Conservation (phyloP, 2,888 invertebrate genomes). For the Acronicta leporina region DNA sequence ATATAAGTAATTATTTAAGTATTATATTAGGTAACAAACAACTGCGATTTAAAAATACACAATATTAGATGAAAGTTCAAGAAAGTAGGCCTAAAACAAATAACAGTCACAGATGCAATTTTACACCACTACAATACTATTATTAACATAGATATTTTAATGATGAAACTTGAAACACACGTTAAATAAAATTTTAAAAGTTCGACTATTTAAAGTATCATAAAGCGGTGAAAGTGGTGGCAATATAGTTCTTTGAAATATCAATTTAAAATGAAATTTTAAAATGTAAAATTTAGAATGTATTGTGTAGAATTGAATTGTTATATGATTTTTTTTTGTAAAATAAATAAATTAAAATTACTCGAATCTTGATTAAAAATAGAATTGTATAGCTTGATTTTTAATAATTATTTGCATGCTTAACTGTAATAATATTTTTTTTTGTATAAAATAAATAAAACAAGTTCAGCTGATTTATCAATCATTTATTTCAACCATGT, state of each 20-base stretch:
- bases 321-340: too few relatives aligned
- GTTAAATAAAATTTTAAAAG: constrained; percentile 21
- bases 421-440: neutral
- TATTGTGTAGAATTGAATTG: too few relatives aligned
- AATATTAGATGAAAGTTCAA: constrained; percentile 21
- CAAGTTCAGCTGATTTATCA: constrained; percentile 11
- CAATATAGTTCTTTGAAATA: neutral
- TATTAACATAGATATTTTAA: neutral
- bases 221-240: constrained; percentile 37
- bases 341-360: neutral
- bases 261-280: neutral
- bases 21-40: too few relatives aligned
- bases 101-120: constrained; percentile 12
- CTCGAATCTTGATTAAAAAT: neutral
- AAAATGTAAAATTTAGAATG: neutral
- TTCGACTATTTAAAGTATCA: constrained; percentile 21
- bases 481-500: constrained; percentile 14
- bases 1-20: neutral
- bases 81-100: constrained; percentile 3
- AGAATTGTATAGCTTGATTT: constrained; percentile 34
- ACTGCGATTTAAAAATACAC: neutral
- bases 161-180: constrained; percentile 4
- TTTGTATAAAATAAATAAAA: constrained; percentile 1
- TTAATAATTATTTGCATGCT: constrained; percentile 28
- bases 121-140: constrained; percentile 14